Conservation (phyloP, 2,113 vertebrate genomes). For the Erythrocercus mccallii region DNA sequence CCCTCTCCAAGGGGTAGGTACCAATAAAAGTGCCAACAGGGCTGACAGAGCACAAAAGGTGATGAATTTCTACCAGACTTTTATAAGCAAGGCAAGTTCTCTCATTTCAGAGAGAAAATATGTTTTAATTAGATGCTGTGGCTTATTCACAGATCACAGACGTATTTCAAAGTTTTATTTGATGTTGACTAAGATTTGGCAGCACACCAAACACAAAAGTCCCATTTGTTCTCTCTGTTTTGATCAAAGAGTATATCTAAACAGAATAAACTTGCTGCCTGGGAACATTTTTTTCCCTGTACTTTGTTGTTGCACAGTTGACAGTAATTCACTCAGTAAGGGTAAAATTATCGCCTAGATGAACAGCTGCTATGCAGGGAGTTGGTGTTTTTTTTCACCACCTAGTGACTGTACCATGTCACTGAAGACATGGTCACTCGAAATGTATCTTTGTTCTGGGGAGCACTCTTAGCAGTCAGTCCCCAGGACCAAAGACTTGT, state of each 20-base stretch:
- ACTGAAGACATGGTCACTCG: neutral
- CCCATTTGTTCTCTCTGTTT: slow-evolving; percentile 42
- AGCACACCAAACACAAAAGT: neutral
- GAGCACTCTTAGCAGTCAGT: neutral
- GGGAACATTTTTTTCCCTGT: neutral
- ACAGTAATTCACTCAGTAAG: slow-evolving; percentile 18
- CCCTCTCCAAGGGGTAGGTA: slow-evolving; percentile 85
- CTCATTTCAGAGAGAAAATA: slow-evolving; percentile 29
- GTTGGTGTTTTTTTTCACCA: neutral
- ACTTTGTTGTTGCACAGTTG: slow-evolving; percentile 15
- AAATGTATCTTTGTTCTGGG: neutral
- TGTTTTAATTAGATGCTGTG: neutral
- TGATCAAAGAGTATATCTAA: slow-evolving; percentile 32
- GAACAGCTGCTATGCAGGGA: slow-evolving; percentile 1
- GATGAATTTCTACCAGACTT: slow-evolving; percentile 9
- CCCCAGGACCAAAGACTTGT: neutral
- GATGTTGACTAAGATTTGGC: slow-evolving; percentile 44
- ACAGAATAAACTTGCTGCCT: slow-evolving; percentile 21
- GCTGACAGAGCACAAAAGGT: slow-evolving; percentile 1
- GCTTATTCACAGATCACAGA: neutral
- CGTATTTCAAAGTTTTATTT: slow-evolving; percentile 35
- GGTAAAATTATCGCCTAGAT: neutral
- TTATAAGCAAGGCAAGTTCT: slow-evolving; percentile 13
- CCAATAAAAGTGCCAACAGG: neutral
- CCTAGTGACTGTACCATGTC: neutral